These are phyloP conservation scores for Epinotia nisella DNA, from an alignment of 2,888 invertebrate species.

Conservation along the genomic window DNA sequence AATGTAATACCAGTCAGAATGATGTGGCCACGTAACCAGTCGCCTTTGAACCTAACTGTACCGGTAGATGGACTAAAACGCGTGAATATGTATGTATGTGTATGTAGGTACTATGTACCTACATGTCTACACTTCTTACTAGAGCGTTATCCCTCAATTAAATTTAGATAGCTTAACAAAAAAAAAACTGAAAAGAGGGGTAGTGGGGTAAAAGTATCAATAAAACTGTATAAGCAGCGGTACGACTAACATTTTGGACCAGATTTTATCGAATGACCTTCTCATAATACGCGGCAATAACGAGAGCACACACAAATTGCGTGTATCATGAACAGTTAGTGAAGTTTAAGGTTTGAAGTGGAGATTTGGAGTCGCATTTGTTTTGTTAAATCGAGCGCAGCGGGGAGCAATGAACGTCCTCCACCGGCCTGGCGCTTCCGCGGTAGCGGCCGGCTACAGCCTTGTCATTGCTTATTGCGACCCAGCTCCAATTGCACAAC, in stretches of 20 bases:
- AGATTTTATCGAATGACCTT: no score
- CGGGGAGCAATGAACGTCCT: constrained; percentile 40
- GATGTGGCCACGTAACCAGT: background rate
- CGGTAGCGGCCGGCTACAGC: constrained; percentile 16
- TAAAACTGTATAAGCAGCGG: no score
- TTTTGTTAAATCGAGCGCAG: constrained; percentile 30
- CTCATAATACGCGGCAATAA: background rate
- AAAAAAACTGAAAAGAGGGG: no score
- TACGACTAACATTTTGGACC: no score
- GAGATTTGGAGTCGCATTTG: constrained; percentile 19
- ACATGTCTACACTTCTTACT: no score
- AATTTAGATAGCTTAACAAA: no score
- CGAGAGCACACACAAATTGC: background rate
- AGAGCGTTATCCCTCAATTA: no score
- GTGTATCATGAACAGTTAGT: background rate
- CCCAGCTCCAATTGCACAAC: constrained; percentile 15
- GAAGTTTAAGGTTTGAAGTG: constrained; percentile 8
- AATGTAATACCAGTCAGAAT: constrained; percentile 9
- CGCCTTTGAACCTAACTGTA: constrained; percentile 34
- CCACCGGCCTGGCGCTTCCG: constrained; percentile 27
- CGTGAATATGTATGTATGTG: background rate
- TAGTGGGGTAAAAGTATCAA: no score
- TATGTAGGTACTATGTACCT: background rate
- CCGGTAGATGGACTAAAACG: constrained; percentile 19
- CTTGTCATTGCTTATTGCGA: constrained; percentile 23